Evolutionary conservation across 2,888 invertebrate species (phyloP).

Genomic region (Macrophya annulata): DNA sequence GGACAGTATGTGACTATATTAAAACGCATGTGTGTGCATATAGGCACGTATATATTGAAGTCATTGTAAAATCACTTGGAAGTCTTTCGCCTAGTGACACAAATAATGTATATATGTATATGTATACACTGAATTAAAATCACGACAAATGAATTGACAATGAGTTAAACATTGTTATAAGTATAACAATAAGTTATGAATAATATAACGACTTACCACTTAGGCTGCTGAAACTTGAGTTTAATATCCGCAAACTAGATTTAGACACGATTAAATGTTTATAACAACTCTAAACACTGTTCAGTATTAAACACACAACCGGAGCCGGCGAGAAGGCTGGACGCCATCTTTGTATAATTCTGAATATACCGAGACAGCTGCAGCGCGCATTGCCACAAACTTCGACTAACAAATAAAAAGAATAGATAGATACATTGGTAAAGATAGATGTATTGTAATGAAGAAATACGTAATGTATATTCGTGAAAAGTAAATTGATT

Average conservation of each 20-base stretch:
- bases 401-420: not conserved
- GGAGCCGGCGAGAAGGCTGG: constrained; percentile 32
- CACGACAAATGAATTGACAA: not conserved
- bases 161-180: not conserved
- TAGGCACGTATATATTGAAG: not conserved
- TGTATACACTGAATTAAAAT: not conserved
- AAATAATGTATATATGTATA: constrained; percentile 6
- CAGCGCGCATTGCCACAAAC: constrained; percentile 40
- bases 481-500: not conserved
- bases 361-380: constrained; percentile 8
- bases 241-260: constrained; percentile 34
- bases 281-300: constrained; percentile 22
- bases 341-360: constrained; percentile 49
- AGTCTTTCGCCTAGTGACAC: constrained; percentile 14
- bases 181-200: not conserved
- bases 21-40: not conserved
- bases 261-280: constrained; percentile 14
- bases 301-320: constrained; percentile 31
- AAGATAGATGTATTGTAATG: not conserved
- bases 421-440: constrained; percentile 25
- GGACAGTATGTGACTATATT: not conserved
- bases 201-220: constrained; percentile 22
- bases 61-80: not conserved
- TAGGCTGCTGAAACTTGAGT: not conserved
- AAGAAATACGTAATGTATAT: not conserved